Evolutionary conservation across 2,888 invertebrate species (phyloP).

Genomic region (Amiota mariae): DNA sequence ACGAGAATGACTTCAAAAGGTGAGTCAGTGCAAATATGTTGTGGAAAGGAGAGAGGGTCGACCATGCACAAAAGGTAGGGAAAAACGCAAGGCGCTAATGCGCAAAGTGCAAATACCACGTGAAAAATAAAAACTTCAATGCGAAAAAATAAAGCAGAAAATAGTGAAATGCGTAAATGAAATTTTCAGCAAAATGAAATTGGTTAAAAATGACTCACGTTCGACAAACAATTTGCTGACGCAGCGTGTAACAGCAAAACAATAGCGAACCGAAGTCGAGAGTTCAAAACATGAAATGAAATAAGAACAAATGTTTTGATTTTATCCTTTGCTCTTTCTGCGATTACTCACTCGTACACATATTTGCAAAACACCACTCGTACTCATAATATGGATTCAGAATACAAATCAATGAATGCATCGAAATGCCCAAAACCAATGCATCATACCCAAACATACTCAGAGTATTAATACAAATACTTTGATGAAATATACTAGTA

Average conservation of each 20-base stretch:
- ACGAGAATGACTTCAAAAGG: too few species aligned
- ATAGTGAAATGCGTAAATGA: constrained; percentile 25
- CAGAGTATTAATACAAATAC: too few species aligned
- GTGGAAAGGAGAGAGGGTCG: too few species aligned
- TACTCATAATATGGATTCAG: too few species aligned
- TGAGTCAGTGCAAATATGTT: too few species aligned
- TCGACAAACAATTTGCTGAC: constrained; percentile 56
- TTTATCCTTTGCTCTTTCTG: too few species aligned
- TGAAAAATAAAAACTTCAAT: not conserved
- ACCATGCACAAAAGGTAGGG: not conserved
- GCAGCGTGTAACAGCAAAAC: constrained; percentile 32
- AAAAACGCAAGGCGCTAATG: not conserved
- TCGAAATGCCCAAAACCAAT: too few species aligned
- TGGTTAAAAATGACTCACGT: constrained; percentile 46
- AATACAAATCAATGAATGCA: too few species aligned
- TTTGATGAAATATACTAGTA: not conserved
- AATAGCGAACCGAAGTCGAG: not conserved
- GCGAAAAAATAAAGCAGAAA: not conserved
- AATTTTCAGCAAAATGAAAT: constrained; percentile 32
- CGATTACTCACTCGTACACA: too few species aligned
- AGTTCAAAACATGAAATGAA: constrained; percentile 6
- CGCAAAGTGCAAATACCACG: not conserved
- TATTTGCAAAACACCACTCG: too few species aligned
- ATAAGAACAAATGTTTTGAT: not conserved
- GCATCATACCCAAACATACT: too few species aligned